Percentiles rank a stretch among this genome's conserved stretches.
Evolutionary conservation across 2,888 invertebrate genomes (phyloP).

Genomic region (Cataglyphis altisquamis): DNA sequence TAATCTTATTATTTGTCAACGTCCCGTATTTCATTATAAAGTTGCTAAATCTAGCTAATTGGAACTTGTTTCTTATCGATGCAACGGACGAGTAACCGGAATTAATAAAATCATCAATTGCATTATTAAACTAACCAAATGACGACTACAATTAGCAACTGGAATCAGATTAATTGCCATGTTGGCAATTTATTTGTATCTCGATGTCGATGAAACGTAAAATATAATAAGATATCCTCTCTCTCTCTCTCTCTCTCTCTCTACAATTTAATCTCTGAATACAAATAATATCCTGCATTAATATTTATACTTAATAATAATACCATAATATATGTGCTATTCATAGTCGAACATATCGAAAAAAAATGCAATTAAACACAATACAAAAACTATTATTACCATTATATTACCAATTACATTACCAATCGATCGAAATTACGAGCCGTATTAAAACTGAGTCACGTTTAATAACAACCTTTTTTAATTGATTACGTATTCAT

Average conservation of each 20-base stretch:
- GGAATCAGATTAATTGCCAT: not conserved
- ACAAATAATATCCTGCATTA: constrained; percentile 4
- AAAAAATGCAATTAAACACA: not conserved
- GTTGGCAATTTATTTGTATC: not conserved
- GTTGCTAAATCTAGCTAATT: constrained; percentile 24
- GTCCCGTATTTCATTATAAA: not conserved
- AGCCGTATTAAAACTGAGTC: not conserved
- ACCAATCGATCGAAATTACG: not conserved
- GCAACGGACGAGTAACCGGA: not conserved
- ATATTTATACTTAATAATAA: not conserved
- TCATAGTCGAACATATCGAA: not conserved
- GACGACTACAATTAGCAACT: not conserved
- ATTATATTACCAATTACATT: not conserved
- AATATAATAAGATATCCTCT: not conserved
- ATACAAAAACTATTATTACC: not conserved
- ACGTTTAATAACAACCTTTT: not conserved
- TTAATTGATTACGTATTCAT: not conserved
- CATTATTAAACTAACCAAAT: not conserved
- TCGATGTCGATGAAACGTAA: not conserved
- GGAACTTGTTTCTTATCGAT: constrained; percentile 5
- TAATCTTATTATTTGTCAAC: constrained; percentile 15
- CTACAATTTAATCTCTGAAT: constrained; percentile 15
- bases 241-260: not conserved
- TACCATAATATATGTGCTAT: not conserved
- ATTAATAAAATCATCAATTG: constrained; percentile 2